Conservation (phyloP, 1,140 invertebrate species). For the Orius insidiosus region DNA sequence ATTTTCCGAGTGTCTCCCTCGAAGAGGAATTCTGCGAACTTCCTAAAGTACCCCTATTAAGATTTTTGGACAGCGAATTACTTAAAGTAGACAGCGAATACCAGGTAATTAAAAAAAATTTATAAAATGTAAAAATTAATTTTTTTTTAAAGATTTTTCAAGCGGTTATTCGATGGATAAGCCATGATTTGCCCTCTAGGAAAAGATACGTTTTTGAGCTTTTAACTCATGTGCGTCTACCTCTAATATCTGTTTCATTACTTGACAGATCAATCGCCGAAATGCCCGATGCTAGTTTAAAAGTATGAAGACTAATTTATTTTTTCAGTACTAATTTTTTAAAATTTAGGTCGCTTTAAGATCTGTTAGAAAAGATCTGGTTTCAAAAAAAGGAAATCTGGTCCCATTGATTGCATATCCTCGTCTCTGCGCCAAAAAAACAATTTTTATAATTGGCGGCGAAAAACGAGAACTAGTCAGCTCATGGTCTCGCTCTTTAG, state of each 20-base stretch:
- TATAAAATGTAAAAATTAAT: background rate
- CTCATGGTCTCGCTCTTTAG: constrained; percentile 38
- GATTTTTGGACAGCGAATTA: constrained; percentile 70
- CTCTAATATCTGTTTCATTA: constrained; percentile 63
- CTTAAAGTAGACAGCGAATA: constrained; percentile 81
- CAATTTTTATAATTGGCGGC: constrained; percentile 80
- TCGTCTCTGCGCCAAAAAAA: constrained; percentile 64
- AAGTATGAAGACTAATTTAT: constrained; percentile 24
- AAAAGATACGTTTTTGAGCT: constrained; percentile 76
- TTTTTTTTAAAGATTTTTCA: constrained; percentile 49
- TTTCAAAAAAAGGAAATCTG: constrained; percentile 54
- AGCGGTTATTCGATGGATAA: constrained; percentile 80
- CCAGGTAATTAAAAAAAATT: constrained; percentile 37
- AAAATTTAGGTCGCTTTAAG: constrained; percentile 41
- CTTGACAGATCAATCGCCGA: constrained; percentile 64
- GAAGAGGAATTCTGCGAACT: constrained; percentile 85
- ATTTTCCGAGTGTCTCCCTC: constrained; percentile 65
- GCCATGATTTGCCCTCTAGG: constrained; percentile 59
- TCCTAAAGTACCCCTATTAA: constrained; percentile 59
- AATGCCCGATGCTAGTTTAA: constrained; percentile 64
- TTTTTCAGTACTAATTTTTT: background rate
- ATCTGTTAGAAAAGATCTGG: constrained; percentile 66
- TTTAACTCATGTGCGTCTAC: constrained; percentile 63
- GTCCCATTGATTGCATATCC: constrained; percentile 59
- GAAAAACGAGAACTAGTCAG: constrained; percentile 61